Evolutionary conservation across 2,797 vertebrate species (phyloP).

Genomic region (Psittacula echo): DNA sequence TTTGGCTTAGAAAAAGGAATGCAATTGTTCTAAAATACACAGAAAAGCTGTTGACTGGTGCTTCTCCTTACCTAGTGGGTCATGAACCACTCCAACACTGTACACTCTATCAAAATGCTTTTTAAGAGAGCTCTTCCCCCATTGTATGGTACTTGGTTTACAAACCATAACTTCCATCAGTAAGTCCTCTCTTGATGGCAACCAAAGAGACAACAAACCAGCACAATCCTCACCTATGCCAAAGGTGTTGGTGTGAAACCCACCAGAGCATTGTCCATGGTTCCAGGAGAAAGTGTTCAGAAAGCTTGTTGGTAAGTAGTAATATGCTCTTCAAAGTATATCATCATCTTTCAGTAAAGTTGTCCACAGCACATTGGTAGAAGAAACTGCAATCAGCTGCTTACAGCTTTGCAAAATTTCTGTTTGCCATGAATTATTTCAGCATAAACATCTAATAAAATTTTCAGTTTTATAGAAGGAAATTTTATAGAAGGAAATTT

Average conservation of each 20-base stretch:
- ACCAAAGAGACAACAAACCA: background rate
- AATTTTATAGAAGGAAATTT: background rate
- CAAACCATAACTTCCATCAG: background rate
- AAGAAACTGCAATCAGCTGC: background rate
- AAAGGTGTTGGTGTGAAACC: background rate
- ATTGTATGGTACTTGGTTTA: background rate
- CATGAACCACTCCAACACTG: background rate
- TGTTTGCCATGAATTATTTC: background rate
- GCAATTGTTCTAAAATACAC: conserved; percentile 20
- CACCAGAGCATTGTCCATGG: background rate
- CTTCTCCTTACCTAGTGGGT: background rate
- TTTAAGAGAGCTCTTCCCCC: background rate
- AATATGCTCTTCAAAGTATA: background rate
- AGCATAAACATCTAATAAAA: background rate
- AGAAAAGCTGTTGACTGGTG: background rate
- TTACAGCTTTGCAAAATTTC: background rate
- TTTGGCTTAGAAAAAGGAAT: conserved; percentile 49
- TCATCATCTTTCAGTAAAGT: background rate
- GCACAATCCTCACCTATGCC: background rate
- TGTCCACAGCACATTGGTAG: background rate
- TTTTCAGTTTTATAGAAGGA: background rate
- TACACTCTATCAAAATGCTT: background rate
- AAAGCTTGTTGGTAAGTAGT: background rate
- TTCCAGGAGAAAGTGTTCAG: background rate
- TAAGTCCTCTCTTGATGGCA: background rate